phyloP scores from a whole-genome alignment of 2,888 invertebrate species.

The Agrochola litura region DNA sequence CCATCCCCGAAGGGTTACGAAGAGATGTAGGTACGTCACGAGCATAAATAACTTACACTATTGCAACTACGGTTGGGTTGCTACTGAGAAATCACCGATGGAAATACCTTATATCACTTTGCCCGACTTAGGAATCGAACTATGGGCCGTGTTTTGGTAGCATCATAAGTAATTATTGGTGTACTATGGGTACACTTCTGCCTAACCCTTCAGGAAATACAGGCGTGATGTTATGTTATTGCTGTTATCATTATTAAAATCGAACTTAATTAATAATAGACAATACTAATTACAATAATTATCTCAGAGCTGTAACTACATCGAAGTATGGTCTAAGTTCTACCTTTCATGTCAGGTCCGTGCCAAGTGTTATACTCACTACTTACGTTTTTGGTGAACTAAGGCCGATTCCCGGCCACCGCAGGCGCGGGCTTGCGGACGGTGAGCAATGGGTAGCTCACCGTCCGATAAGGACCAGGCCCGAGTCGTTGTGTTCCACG shows the following conservation, averaged over 20 bases:
- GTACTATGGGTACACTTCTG: background rate
- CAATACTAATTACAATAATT: background rate
- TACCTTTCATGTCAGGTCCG: background rate
- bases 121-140: background rate
- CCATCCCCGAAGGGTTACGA: background rate
- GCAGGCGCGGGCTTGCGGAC: too few species aligned
- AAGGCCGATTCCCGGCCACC: too few species aligned
- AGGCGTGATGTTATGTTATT: background rate
- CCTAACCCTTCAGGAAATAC: background rate
- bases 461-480: too few species aligned
- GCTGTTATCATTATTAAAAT: background rate
- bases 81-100: background rate
- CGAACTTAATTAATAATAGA: background rate
- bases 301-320: background rate
- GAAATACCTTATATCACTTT: background rate
- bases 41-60: background rate
- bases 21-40: background rate
- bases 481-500: too few species aligned
- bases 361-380: background rate
- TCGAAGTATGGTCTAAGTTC: background rate
- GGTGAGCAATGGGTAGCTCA: too few species aligned
- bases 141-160: too few species aligned
- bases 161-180: too few species aligned
- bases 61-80: background rate
- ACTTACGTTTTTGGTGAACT: background rate